Conservation (phyloP, 2,797 vertebrate species). For the Centropyge bicolor region DNA sequence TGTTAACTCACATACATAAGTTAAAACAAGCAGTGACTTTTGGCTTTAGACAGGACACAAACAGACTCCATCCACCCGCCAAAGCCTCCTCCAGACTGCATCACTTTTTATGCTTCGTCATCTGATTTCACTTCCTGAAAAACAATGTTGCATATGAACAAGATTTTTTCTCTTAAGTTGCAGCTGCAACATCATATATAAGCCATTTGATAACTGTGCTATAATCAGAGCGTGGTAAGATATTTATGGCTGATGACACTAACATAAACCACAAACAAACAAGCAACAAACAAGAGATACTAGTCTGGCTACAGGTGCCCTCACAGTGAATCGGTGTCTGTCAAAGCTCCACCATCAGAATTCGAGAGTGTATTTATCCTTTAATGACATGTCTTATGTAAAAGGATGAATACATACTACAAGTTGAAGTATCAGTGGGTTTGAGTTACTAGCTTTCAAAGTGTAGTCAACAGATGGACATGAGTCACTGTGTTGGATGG, state of each 20-base stretch:
- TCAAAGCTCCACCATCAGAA: not conserved
- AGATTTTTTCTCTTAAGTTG: not conserved
- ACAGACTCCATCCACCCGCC: no score
- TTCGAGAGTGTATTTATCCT: not conserved
- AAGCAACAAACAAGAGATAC: not conserved
- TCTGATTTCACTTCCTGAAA: no score
- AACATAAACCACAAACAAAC: not conserved
- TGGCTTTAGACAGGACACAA: no score
- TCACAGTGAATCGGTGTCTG: not conserved
- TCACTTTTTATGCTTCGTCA: no score
- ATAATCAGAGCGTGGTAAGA: not conserved
- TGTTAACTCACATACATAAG: no score
- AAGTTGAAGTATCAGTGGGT: not conserved
- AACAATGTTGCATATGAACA: no score
- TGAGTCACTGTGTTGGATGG: not conserved
- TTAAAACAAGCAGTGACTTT: no score
- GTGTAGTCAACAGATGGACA: conserved; percentile 3
- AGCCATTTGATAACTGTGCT: not conserved
- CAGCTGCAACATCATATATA: not conserved
- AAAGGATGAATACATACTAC: not conserved
- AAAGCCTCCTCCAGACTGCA: no score
- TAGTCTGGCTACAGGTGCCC: not conserved
- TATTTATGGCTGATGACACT: not conserved
- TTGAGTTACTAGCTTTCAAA: not conserved
- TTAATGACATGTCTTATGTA: not conserved